Conservation (phyloP, 2,113 vertebrate genomes). For the Climacteris rufus region DNA sequence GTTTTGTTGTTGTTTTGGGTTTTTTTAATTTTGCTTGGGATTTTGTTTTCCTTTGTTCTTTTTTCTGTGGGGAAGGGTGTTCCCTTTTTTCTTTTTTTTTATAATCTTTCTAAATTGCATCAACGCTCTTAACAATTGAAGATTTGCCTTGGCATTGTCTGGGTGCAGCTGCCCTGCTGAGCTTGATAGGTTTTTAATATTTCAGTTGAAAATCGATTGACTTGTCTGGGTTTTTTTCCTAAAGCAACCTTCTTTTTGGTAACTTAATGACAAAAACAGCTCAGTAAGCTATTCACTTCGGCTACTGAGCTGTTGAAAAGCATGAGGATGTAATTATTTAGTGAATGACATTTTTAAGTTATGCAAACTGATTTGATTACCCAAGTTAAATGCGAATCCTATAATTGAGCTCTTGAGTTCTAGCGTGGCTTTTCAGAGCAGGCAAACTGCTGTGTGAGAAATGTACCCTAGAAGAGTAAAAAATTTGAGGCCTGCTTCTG, state of each 20-base stretch:
- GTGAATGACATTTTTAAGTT: constrained; percentile 56
- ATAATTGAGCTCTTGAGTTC: constrained; percentile 62
- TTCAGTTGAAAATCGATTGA: constrained; percentile 1
- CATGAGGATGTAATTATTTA: constrained; percentile 53
- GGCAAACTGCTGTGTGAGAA: constrained; percentile 56
- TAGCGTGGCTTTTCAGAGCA: constrained; percentile 57
- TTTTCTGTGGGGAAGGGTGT: background rate
- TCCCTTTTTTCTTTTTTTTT: background rate
- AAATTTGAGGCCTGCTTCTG: constrained; percentile 53
- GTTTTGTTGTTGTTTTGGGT: background rate
- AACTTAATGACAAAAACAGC: constrained; percentile 24
- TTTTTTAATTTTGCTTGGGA: background rate
- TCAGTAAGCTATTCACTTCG: constrained; percentile 18
- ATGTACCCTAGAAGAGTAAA: constrained; percentile 35
- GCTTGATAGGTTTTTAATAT: constrained; percentile 10
- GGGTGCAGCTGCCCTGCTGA: background rate
- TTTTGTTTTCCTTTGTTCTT: background rate
- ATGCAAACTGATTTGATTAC: constrained; percentile 49
- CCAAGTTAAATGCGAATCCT: constrained; percentile 43
- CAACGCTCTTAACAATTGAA: background rate
- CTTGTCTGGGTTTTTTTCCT: background rate
- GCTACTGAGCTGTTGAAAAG: constrained; percentile 47
- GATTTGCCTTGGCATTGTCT: constrained; percentile 4
- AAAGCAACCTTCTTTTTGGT: background rate
- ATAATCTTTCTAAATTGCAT: background rate